These are phyloP conservation scores for Synanthedon formicaeformis DNA, from an alignment of 2,888 invertebrate species.

Conservation along the genomic window DNA sequence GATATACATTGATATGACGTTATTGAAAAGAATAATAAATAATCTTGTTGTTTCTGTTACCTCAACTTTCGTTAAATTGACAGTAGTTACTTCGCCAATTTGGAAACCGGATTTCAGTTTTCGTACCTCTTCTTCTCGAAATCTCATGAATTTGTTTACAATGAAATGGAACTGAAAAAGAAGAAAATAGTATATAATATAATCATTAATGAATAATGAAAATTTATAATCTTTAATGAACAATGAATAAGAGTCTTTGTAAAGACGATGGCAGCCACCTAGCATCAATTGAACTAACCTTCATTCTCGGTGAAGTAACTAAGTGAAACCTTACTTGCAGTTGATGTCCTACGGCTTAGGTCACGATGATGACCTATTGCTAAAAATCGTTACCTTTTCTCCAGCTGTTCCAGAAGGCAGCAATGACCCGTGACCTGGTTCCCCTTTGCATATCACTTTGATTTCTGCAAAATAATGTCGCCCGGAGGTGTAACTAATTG, in stretches of 20 bases:
- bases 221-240: neutral
- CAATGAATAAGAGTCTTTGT: no score
- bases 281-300: no score
- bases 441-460: slow-evolving; percentile 74
- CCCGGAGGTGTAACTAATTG: neutral
- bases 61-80: slow-evolving; percentile 76
- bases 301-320: no score
- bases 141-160: slow-evolving; percentile 75
- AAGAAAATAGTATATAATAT: no score
- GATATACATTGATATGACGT: no score
- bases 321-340: no score
- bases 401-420: slow-evolving; percentile 78
- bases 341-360: no score
- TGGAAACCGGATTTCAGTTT: slow-evolving; percentile 59
- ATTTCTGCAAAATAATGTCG: slow-evolving; percentile 60
- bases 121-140: slow-evolving; percentile 70
- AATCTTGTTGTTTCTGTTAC: slow-evolving; percentile 12
- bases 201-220: no score
- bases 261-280: no score
- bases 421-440: slow-evolving; percentile 83
- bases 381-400: slow-evolving; percentile 67
- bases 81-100: slow-evolving; percentile 79
- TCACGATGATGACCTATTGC: no score
- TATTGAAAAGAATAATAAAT: no score
- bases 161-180: slow-evolving; percentile 51